Evolutionary conservation across 2,113 vertebrate species (phyloP), one percentile per base, ranked within the genome.

Genomic region (Odontophorus gujanensis): DNA sequence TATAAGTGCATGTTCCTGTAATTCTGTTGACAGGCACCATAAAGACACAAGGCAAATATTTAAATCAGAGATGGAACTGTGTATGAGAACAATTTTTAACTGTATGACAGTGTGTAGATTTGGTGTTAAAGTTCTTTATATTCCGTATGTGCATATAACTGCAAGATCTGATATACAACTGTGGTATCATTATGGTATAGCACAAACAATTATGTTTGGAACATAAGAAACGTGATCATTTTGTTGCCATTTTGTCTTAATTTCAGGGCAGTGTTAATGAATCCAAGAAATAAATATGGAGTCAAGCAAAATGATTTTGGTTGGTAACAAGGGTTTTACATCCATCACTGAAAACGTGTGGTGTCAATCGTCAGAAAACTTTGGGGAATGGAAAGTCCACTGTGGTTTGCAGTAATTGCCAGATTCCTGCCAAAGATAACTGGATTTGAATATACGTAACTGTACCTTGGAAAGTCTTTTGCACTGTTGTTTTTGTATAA

Each of bases 41-140:
- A 91, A 87, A 89, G 63, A 40, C 94, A 77, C 85, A 74, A 82
- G 91, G 84, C 63, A 89, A 96, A 89, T 72, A 89, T 96, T 95
- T 94, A 93, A 92, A 89, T 89, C 75, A 59, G 95, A 85, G 79
- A 67, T 89, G 43, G 71, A 92, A 89, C 5, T 34, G 50, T 90
- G 47, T 74, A 93, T 81, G 85, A 93, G 85, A 95, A 81, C 65
- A 92, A 95, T 96, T 93, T 93, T 74, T 85, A 74, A 13, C 67
- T 88, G 59, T 81, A 50, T 89, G 82, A 94, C 82, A 88, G 53
- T 62, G 16, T 75, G 73, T 79, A 86, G 69, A 88, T 83, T 95
- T 85, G 20, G 51, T 81, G 72, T 42, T 57, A 67, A 42, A 42
- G 42, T 78, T 90, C 85, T 19, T 87, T 90, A 51, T 87, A 94